Percentiles rank a stretch among this genome's conserved stretches.
Conservation (phyloP, 2,888 invertebrate genomes). For the Choristoneura rosaceana region DNA sequence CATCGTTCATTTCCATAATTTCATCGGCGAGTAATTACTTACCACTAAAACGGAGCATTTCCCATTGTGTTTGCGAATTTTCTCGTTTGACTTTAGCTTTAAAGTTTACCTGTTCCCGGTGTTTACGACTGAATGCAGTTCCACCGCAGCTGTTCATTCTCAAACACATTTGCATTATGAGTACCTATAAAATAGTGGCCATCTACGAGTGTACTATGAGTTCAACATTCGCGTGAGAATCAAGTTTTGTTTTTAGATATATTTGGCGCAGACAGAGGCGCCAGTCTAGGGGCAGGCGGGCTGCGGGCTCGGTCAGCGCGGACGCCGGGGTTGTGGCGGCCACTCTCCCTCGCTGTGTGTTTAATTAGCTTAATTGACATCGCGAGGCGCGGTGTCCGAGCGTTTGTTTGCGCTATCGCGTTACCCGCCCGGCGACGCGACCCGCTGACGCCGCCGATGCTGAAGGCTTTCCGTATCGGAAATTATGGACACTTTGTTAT, state of each 20-base stretch:
- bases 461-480: slow-evolving; percentile 25
- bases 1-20: slow-evolving; percentile 85
- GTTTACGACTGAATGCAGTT: slow-evolving; percentile 37
- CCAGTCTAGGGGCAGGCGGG: slow-evolving; percentile 62
- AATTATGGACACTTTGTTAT: not conserved
- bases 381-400: slow-evolving; percentile 82
- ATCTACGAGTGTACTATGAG: slow-evolving; percentile 59
- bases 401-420: slow-evolving; percentile 82
- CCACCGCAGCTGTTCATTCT: slow-evolving; percentile 37
- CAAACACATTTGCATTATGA: slow-evolving; percentile 30
- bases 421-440: slow-evolving; percentile 64
- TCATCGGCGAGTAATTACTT: slow-evolving; percentile 83
- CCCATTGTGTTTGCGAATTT: slow-evolving; percentile 81
- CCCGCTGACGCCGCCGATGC: slow-evolving; percentile 44
- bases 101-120: slow-evolving; percentile 58
- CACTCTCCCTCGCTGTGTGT: slow-evolving; percentile 76
- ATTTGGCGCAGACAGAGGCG: slow-evolving; percentile 55
- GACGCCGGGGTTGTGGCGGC: slow-evolving; percentile 56
- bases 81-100: slow-evolving; percentile 68
- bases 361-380: slow-evolving; percentile 86
- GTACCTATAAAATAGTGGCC: slow-evolving; percentile 40
- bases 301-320: slow-evolving; percentile 57
- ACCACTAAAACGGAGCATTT: slow-evolving; percentile 77
- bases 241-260: slow-evolving; percentile 74
- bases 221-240: slow-evolving; percentile 64